Percentiles rank a stretch among this genome's conserved stretches.
phyloP scores from a whole-genome alignment of 2,113 vertebrate species.

The Hydrochoerus hydrochaeris region DNA sequence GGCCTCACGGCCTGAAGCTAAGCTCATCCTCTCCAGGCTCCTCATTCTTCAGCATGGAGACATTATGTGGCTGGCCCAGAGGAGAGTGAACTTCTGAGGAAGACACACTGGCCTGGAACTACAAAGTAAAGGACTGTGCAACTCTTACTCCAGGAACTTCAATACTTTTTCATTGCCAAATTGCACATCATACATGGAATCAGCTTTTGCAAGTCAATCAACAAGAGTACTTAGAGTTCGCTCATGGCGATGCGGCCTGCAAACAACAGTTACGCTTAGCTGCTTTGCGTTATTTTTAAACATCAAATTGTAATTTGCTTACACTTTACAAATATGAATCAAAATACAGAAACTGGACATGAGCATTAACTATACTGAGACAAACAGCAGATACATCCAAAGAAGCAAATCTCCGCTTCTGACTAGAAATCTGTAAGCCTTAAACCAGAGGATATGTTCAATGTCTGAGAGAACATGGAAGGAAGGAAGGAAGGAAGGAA shows the following conservation, averaged over 20 bases:
- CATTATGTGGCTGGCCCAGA: not conserved
- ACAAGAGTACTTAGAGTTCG: not conserved
- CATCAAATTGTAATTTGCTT: not conserved
- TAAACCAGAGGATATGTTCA: not conserved
- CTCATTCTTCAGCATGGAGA: not conserved
- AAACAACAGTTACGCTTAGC: not conserved
- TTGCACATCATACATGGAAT: not conserved
- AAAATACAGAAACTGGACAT: not conserved
- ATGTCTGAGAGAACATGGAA: not conserved
- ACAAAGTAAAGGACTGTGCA: not conserved
- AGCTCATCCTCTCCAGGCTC: not conserved
- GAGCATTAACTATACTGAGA: not conserved
- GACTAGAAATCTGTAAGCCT: not conserved
- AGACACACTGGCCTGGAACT: not conserved
- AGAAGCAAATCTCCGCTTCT: slow-evolving; percentile 1
- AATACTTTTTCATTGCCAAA: not conserved
- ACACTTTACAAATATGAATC: not conserved
- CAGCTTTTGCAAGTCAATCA: not conserved
- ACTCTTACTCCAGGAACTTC: not conserved
- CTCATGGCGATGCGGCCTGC: not conserved
- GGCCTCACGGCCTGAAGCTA: not conserved
- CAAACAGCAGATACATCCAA: not conserved
- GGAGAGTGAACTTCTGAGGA: slow-evolving; percentile 41
- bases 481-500: too few species aligned
- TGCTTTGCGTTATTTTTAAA: not conserved